Evolutionary conservation across 1,140 invertebrate genomes (phyloP), one percentile per base, ranked within the genome.

Genomic region (Sycophaga agraensis): DNA sequence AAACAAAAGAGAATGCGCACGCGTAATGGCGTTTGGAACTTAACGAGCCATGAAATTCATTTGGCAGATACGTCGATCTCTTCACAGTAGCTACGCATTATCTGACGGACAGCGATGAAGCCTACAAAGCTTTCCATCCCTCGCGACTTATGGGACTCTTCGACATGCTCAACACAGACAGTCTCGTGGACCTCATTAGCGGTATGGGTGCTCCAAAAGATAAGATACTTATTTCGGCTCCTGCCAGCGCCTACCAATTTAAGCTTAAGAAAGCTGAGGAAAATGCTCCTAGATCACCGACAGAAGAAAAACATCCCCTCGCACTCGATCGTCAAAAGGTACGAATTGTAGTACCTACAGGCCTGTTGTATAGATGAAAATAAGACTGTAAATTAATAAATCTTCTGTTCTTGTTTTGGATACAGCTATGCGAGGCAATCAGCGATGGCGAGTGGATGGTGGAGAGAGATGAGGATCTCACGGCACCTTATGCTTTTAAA

Each of bases 91-190:
- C 88, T 31, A 90, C 88, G 9, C 84, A 90, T 61, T 88, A 87
- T 40, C 71, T 92, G 69, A 84, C 85, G 0, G 79, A 86, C 42
- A 82, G 83, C 43, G 84, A 86, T 56, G 86, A 87, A 66, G 79
- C 67, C 6, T 78, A 76, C 58, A 70, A 84, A 63, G 88, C 89
- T 1, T 91, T 87, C 71, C 90, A 92, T 75, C 89, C 89, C 0
- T 89, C 89, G 67, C 77, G 89, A 58, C 75, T 91, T 59, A 91
- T 90, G 76, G 90, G 90, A 3, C 72, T 90, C 19, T 89, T 88
- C 76, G 90, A 91, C 68, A 87, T 91, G 81, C 84, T 89, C 62
- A 92, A 92, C 67, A 87, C 88, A 53, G 90, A 92, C 73, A 91
- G 89, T 22, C 78, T 91, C 24, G 84, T 92, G 28, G 90, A 92